Evolutionary conservation across 2,797 vertebrate species (phyloP), one percentile per base, ranked within the genome.

Genomic region (Ptychobarbus kaznakovi): DNA sequence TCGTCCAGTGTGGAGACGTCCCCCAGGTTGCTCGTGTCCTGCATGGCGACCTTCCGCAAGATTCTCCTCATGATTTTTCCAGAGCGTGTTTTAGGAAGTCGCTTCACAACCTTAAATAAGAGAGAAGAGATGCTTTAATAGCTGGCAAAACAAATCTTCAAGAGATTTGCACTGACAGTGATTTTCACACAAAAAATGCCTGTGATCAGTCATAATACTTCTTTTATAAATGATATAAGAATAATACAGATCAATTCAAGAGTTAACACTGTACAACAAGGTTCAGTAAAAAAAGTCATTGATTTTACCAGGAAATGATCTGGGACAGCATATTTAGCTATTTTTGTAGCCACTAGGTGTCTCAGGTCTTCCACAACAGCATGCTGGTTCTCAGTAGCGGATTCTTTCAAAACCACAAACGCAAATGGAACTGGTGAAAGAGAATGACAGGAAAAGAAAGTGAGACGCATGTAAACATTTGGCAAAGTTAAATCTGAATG

Each of bases 31-130:
- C 91, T 86, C 46, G 91, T 70, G 0, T 91, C 66, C 16, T 95
- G 95, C n/a, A 93, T 93, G 85, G 95, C 93, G 18, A 99, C 95
- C 90, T 97, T 98, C 79, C 95, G 95, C 88, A 99, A 95, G 82
- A 99, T 95, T 65, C 98, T 94, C 11, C 98, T 96, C 98, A 99
- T 97, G 87, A 98, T 97, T 92, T 99, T 99, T 46, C 98, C 98
- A 0, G 98, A 99, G 28, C 97, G 96, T 0, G 98, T 99, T 95
- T 99, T 99, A 5, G 98, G 98, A 87, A 99, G 96, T 63, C 96
- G 96, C 86, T 96, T 96, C 28, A 96, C 96, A 44, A 98, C 95
- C 97, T 99, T 93, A 84, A 93, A 89, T 76, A 58, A 49, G 20
- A 11, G 12, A 69, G 69, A 20, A 38, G 8, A 56, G 16, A 66